A percentile compares a stretch with the other conserved stretches of the same genome.
Evolutionary conservation across 2,113 vertebrate genomes (phyloP).

Genomic region (Microtus pennsylvanicus): DNA sequence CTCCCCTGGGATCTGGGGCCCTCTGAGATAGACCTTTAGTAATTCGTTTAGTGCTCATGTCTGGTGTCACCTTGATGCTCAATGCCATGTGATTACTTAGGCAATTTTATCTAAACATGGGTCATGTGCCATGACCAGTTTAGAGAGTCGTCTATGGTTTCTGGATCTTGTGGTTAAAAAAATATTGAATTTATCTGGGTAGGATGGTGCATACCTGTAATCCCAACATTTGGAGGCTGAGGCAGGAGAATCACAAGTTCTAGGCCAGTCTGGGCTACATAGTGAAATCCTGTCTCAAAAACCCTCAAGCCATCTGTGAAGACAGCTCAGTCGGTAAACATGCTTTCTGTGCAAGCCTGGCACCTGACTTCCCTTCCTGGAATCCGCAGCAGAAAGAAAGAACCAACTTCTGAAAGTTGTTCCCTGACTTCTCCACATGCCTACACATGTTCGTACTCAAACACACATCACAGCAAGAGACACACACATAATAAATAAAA

Average conservation of each 20-base stretch:
- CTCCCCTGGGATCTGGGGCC: neutral
- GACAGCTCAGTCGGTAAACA: neutral
- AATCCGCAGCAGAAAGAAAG: neutral
- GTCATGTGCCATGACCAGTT: neutral
- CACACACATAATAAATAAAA: neutral
- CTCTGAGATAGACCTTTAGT: neutral
- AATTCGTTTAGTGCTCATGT: fast-evolving
- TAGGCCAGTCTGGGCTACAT: neutral
- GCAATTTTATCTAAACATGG: neutral
- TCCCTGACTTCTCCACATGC: neutral
- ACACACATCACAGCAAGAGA: neutral
- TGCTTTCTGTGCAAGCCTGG: too few species aligned
- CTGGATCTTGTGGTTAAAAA: neutral
- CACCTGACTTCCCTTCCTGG: neutral
- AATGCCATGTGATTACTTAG: neutral
- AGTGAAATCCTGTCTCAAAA: neutral
- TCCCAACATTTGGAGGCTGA: neutral
- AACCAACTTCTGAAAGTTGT: neutral
- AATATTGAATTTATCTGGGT: neutral
- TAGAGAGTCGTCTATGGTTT: neutral
- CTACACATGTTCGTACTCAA: neutral
- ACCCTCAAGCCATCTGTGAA: neutral
- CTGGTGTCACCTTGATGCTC: neutral
- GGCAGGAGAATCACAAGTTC: neutral
- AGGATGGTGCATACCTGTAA: neutral